Base-by-base conservation (phyloP, 2,888 invertebrate species). In the Drosophila crucigera region DNA sequence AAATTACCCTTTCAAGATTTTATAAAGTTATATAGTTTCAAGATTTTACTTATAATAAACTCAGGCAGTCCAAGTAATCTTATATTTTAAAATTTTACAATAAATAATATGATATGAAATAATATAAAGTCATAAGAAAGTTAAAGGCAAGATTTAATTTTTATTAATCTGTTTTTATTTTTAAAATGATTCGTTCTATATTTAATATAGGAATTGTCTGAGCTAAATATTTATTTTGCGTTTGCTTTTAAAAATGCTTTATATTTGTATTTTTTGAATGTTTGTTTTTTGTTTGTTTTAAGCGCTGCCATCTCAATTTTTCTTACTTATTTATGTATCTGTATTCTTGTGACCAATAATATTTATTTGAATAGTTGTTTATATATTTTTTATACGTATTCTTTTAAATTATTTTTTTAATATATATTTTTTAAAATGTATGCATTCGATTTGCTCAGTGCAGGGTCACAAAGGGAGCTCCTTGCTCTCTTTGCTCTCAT, bases 401-500 rank as follows among this genome's bases (percentile, higher is more conserved):
- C 10, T 3, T n/a, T 4, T 9, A 41, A 11, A 5, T n/a, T n/a
- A 10, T 2, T 2, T 10, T 7, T 7, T 2, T 1, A n/a, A n/a
- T 6, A 11, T 30, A n/a, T n/a, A 7, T 16, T 25, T 35, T 11
- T 1, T 6, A 2, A 1, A 25, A 39, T 37, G 39, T 11, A 35
- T 0, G 3, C 19, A 14, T 6, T 28, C 47, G 2, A 1, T 28
- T 39, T n/a, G 22, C 55, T 39, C 28, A 55, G 58, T 58, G 58
- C 43, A 31, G 5, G 10, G 5, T 7, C 9, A 56, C 58, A 58
- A 58, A 41, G 16, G 22, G 55, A 37, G 55, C 60, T 68, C 64
- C 35, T 28, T 80, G n/a, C 19, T 30, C n/a, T 78, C 72, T 52
- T 28, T 80, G n/a, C 19, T 30, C n/a, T 78, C 72, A 65, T 83